Conservation (phyloP, 2,113 vertebrate genomes). For the Paratilapia polleni region DNA sequence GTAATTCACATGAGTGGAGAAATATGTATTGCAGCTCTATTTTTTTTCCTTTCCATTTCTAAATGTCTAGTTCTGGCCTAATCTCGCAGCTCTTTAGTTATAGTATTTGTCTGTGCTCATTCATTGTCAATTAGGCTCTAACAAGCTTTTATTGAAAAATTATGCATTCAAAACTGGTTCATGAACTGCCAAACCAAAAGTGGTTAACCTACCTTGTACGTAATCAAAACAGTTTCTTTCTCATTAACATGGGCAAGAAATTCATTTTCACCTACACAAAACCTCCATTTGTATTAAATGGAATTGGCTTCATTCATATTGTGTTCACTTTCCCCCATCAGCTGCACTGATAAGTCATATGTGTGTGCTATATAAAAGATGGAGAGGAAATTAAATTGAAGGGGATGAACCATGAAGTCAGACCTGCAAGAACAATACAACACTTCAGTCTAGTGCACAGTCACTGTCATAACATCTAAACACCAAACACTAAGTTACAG, state of each 20-base stretch:
- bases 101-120: conserved; percentile 23
- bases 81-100: background rate
- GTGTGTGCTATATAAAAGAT: conserved; percentile 20
- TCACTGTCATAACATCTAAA: background rate
- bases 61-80: background rate
- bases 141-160: conserved; percentile 37
- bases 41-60: background rate
- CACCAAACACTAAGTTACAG: background rate
- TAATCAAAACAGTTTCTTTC: conserved; percentile 16
- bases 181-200: conserved; percentile 34
- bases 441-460: background rate
- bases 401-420: background rate
- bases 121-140: conserved; percentile 52
- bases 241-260: conserved; percentile 6
- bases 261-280: conserved; percentile 36
- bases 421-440: conserved; percentile 13
- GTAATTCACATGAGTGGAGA: background rate
- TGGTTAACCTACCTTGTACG: background rate
- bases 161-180: conserved; percentile 10
- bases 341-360: conserved; percentile 8
- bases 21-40: background rate
- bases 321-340: conserved; percentile 23
- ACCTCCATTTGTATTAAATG: background rate
- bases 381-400: conserved; percentile 15
- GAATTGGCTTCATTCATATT: conserved; percentile 16